These are phyloP conservation scores for Lasiurus cinereus DNA, from an alignment of 2,113 vertebrate genomes.

Conservation along the genomic window DNA sequence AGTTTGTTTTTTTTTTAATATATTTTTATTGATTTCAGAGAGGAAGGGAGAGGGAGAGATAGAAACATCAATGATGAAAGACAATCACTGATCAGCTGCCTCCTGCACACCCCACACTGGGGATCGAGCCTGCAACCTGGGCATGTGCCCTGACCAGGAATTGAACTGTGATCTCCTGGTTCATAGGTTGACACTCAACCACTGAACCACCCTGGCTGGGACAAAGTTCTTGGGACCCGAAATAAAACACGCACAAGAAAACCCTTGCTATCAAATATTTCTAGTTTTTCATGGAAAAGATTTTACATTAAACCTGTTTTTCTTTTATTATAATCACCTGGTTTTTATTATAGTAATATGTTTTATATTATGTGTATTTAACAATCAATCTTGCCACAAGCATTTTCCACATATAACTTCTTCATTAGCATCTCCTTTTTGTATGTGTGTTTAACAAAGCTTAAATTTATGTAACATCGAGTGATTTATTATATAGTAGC, in stretches of 20 bases:
- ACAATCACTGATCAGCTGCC: too few relatives aligned
- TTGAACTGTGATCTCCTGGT: too few relatives aligned
- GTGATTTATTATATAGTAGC: background rate
- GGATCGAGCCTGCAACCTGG: too few relatives aligned
- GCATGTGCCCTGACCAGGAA: too few relatives aligned
- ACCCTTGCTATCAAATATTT: constrained; percentile 20
- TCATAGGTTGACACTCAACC: too few relatives aligned
- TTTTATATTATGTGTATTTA: constrained; percentile 1
- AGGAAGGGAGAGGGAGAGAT: too few relatives aligned
- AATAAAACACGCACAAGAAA: background rate
- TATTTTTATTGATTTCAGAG: too few relatives aligned
- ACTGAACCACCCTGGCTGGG: too few relatives aligned
- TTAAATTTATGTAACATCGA: constrained; percentile 30
- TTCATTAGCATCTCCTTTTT: background rate
- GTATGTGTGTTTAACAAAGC: constrained; percentile 3
- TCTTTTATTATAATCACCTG: constrained; percentile 25
- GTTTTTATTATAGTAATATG: background rate
- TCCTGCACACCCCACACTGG: too few relatives aligned
- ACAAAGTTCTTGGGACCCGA: background rate
- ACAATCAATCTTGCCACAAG: background rate
- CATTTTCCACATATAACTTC: background rate
- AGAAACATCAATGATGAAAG: too few relatives aligned
- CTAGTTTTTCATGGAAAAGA: constrained; percentile 37
- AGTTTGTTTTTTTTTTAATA: background rate
- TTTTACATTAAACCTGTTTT: constrained; percentile 19